Base-by-base conservation (phyloP, 2,888 invertebrate species). In the Cephus pygmeus region DNA sequence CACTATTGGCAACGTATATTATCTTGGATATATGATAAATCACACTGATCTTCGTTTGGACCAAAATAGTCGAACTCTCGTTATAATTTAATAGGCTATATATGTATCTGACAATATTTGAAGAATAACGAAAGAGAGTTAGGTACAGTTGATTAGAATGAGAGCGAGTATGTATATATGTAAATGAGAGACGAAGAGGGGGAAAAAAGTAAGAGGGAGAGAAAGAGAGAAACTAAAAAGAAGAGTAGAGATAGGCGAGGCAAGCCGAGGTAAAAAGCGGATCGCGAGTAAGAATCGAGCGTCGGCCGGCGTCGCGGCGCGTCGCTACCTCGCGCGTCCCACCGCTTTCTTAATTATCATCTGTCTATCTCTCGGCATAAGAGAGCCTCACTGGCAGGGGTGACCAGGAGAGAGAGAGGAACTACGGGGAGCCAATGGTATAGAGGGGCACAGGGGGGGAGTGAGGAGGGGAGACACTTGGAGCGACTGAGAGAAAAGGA, bases 311-410 rank as follows among this genome's bases (percentile, higher is more conserved):
- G 83, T 82, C 80, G 81, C 88, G 87, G 87, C 87, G 86, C 87
- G 86, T 85, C 87, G 87, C 86, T 88, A 88, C 87, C 87, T 87
- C 90, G 87, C 88, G 88, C 90, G 88, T 90, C 89, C 86, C 87
- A 85, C 87, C 90, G 91, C 89, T 90, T 90, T 91, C 91, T 91
- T 91, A 91, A 91, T 91, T 91, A 91, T 91, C 91, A 90, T 91
- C 91, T 88, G 91, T 91, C 91, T 89, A 90, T 90, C 90, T 90
- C 88, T 84, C 86, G 87, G 88, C 87, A 89, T 90, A 87, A 87
- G 86, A 79, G 79, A 79, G 76, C 73, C 34, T 34, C 23, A 23
- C 23, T 71, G 71, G 71, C 74, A 69, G 75, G 71, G 78, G 78
- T 33, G 71, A 34, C 12, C 9, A 69, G 34, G 84, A 82, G 76